Base-by-base conservation (phyloP, 2,888 invertebrate species). In the Mesopsocus fuscifrons region DNA sequence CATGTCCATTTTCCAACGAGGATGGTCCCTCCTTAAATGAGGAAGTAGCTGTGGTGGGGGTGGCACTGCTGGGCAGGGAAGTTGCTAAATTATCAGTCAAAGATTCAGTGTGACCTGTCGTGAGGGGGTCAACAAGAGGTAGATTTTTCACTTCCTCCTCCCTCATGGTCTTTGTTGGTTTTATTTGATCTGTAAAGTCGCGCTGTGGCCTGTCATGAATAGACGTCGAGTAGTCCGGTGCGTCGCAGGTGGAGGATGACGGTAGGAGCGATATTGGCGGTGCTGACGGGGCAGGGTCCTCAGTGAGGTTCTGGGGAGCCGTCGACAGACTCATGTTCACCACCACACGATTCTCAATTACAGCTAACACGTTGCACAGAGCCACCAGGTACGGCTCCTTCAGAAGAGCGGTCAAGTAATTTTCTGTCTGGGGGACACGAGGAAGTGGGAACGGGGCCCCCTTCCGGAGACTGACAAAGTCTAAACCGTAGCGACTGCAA, bases 331-430 rank as follows among this genome's bases (percentile, higher is more conserved):
- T 75, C 1, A 69, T 65, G 53, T 79, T 79, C 48, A 74, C 60
- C 30, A 72, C 70, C 13, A 74, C 71, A 59, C 73, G 73, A 51
- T 71, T 71, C 51, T 77, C 73, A 49, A 69, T 65, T 47, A 76
- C 69, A 30, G 78, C 77, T 45, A 83, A 57, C 26, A 77, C 67
- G 59, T 84, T 83, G 59, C 85, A 87, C 49, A 85, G 62, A 17
- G 83, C 83, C 16, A 77, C 75, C 49, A 84, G 62, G 58, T 79
- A 78, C 53, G 74, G 74, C 21, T 68, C 46, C 23, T 49, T 50
- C n/a, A 53, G 38, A 9, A 52, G 40, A 9, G 49, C 49, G n/a
- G 48, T 41, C 21, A 52, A 35, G 44, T 38, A 38, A 20, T 38
- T 34, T 5, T 38, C 38, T 6, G n/a, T 20, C 3, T 21, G n/a